phyloP scores from a whole-genome alignment of 2,113 vertebrate genomes.

The Phrynosoma platyrhinos region DNA sequence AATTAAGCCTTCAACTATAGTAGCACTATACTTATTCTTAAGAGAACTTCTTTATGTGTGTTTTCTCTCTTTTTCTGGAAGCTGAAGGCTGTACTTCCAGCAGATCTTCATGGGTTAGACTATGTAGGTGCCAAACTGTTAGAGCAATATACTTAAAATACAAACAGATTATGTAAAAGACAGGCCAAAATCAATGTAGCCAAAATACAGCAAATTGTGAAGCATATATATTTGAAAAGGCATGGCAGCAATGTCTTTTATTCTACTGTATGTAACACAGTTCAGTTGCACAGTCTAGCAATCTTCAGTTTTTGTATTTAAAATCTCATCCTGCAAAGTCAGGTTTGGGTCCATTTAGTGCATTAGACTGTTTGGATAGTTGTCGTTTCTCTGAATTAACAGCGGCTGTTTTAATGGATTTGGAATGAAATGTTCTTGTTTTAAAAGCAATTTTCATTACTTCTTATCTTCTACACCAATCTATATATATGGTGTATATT shows the following conservation, averaged over 20 bases:
- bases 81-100: neutral
- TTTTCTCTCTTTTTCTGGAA: constrained; percentile 18
- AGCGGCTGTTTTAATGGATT: constrained; percentile 40
- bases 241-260: neutral
- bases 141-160: constrained; percentile 63
- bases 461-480: constrained; percentile 74
- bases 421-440: constrained; percentile 72
- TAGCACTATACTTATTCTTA: constrained; percentile 24
- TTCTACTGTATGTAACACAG: constrained; percentile 21
- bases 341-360: neutral
- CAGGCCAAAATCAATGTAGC: constrained; percentile 59
- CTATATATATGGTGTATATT: constrained; percentile 81
- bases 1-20: neutral
- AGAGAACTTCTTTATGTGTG: constrained; percentile 24
- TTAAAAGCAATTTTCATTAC: constrained; percentile 57
- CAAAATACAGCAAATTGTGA: neutral
- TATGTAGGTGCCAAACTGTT: constrained; percentile 53
- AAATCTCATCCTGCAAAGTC: neutral
- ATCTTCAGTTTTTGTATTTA: constrained; percentile 6
- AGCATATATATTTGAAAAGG: neutral
- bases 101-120: neutral
- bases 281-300: neutral
- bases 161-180: constrained; percentile 43
- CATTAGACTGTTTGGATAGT: neutral
- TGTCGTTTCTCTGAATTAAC: neutral